Evolutionary conservation across 2,888 invertebrate species (phyloP).

Genomic region (Harmothoe impar): DNA sequence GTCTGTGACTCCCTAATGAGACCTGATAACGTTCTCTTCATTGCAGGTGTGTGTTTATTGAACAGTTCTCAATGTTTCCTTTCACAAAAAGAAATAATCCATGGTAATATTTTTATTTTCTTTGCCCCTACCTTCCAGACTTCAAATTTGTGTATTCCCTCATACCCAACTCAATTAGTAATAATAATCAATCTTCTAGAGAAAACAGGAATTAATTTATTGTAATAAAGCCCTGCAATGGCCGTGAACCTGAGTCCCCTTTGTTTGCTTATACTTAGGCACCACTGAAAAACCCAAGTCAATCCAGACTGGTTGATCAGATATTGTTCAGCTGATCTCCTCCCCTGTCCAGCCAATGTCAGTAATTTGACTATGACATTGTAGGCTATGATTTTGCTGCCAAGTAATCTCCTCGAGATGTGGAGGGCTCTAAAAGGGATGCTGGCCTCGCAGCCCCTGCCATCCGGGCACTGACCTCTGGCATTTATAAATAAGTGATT

Average conservation of each 20-base stretch:
- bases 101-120: no score
- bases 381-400: background rate
- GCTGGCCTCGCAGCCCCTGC: background rate
- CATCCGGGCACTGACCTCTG: background rate
- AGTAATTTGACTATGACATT: background rate
- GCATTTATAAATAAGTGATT: slow-evolving; percentile 43
- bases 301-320: background rate
- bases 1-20: no score
- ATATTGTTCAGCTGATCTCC: slow-evolving; percentile 2
- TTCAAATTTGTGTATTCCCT: background rate
- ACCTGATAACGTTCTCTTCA: no score
- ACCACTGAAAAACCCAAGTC: background rate
- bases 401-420: background rate
- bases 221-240: no score
- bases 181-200: background rate
- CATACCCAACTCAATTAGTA: background rate
- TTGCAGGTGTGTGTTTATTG: no score
- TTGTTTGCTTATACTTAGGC: background rate
- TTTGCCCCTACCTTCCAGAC: no score
- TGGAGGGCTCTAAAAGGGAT: background rate
- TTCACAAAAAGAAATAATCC: no score
- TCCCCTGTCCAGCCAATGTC: background rate
- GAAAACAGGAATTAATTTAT: background rate
- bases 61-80: no score
- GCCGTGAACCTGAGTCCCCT: background rate